phyloP scores from a whole-genome alignment of 2,888 invertebrate genomes.

The Lottia gigantea region DNA sequence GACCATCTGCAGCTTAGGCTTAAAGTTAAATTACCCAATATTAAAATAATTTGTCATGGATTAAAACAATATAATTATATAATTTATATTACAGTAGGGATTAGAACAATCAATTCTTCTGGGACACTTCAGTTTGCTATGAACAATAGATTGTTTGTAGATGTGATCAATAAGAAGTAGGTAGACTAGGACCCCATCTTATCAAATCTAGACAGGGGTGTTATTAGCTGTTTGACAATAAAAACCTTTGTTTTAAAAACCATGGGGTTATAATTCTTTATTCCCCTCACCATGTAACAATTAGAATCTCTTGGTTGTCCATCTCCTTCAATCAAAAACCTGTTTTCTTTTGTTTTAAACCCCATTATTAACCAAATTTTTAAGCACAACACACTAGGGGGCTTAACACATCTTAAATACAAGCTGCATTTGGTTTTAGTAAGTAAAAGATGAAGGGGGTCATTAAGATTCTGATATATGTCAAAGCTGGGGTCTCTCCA shows the following conservation, averaged over 20 bases:
- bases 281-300: background rate
- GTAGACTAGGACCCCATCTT: background rate
- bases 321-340: background rate
- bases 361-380: background rate
- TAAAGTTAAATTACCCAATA: too few species aligned
- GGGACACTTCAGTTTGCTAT: too few species aligned
- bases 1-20: too few species aligned
- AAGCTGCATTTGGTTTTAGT: background rate
- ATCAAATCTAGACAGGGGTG: background rate
- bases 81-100: too few species aligned
- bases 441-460: background rate
- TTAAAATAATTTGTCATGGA: too few species aligned
- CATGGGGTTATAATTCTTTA: background rate
- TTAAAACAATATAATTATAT: too few species aligned
- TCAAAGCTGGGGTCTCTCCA: too few species aligned
- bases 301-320: background rate
- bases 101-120: too few species aligned
- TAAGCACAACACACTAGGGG: background rate
- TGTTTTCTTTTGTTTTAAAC: background rate
- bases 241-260: background rate
- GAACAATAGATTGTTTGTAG: slow-evolving; percentile 1
- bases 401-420: background rate
- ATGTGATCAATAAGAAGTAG: too few species aligned
- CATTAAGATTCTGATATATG: background rate
- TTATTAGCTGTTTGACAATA: slow-evolving; percentile 7